Base-by-base conservation (phyloP, 2,888 invertebrate genomes). In the Ferrisia virgata region DNA sequence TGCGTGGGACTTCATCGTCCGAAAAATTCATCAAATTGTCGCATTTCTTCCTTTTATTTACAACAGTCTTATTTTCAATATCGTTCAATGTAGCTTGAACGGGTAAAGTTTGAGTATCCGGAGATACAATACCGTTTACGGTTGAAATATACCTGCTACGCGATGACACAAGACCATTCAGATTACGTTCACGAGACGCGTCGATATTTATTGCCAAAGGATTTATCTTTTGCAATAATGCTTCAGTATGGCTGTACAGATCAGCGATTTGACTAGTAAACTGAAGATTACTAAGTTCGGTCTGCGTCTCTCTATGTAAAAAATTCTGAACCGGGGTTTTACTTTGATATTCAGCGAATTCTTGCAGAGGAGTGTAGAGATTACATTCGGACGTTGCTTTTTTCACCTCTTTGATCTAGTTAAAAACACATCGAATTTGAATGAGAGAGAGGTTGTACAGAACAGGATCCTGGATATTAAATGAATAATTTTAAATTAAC, bases 371-470 rank as follows among this genome's bases (percentile, higher is more conserved):
- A n/a, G 76, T 72, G 31, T 43, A 83, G 3, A 83, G 39, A 25
- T 31, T 28, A 25, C 83, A 69, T 31, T 83, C 83, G 33, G 40
- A 69, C 22, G 83, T 83, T 9, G 83, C 72, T 76, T 83, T 83
- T 18, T 83, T 83, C 0, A 83, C 76, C 8, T 83, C 83, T 83
- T 83, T 83, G 28, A 83, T 83, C 83, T 83, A 31, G n/a, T n/a
- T n/a, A 9, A 76, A 76, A 18, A n/a, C 8, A 28, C 1, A 39
- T 22, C n/a, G 13, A 76, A 76, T 69, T 18, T 3, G n/a, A 81
- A 28, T 15, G 6, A 69, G 40, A 39, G n/a, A n/a, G n/a, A n/a
- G n/a, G 25, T 82, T 11, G 8, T 81, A 69, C 22, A 33, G n/a
- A 36, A 15, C 8, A 36, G 18, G 18, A 53, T 53, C 53, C 6